Evolutionary conservation across 1,140 invertebrate genomes (phyloP).

Genomic region (Pseudomyrmex flavicornis): DNA sequence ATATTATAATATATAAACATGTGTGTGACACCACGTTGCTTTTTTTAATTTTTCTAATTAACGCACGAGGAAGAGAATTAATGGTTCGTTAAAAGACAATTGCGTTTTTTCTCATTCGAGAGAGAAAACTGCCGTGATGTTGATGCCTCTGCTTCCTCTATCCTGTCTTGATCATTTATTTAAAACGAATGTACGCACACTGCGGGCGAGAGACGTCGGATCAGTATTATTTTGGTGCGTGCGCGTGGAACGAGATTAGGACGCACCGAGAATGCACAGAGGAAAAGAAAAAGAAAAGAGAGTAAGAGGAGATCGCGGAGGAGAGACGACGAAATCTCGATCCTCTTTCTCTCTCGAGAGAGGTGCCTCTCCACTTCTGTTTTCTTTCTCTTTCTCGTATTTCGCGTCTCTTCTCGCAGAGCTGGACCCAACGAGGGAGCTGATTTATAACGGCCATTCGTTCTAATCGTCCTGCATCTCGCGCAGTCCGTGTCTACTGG

Average conservation of each 20-base stretch:
- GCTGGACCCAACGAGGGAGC: slow-evolving; percentile 77
- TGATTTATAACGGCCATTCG: slow-evolving; percentile 85
- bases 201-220: slow-evolving; percentile 46
- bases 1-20: no score
- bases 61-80: slow-evolving; percentile 25
- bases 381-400: slow-evolving; percentile 26
- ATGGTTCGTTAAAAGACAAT: slow-evolving; percentile 58
- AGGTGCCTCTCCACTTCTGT: slow-evolving; percentile 22
- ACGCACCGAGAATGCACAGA: neutral
- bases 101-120: slow-evolving; percentile 24
- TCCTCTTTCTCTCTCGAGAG: neutral
- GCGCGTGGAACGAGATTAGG: slow-evolving; percentile 62
- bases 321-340: slow-evolving; percentile 50
- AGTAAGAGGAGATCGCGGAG: neutral
- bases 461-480: slow-evolving; percentile 85
- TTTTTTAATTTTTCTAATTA: no score
- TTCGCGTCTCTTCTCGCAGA: slow-evolving; percentile 48
- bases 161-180: slow-evolving; percentile 63
- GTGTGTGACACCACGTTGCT: no score
- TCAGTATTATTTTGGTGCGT: slow-evolving; percentile 66
- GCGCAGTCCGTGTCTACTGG: slow-evolving; percentile 70
- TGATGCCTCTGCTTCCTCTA: neutral
- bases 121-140: slow-evolving; percentile 29
- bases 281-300: neutral
- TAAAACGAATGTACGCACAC: neutral